These are phyloP conservation scores for Dione vanillae DNA, from an alignment of 2,888 invertebrate genomes.

Conservation along the genomic window DNA sequence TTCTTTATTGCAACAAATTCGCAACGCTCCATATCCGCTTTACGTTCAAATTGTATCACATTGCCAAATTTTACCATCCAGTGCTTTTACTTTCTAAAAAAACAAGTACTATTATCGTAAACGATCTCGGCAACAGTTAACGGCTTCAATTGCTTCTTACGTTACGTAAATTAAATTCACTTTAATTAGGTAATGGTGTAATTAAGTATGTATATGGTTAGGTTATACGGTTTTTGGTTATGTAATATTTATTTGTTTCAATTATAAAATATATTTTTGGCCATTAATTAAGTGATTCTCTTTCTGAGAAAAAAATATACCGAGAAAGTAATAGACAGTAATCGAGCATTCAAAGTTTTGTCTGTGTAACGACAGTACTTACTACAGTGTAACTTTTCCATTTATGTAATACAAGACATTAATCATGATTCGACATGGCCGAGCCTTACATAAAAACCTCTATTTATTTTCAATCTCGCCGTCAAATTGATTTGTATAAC, in stretches of 20 bases:
- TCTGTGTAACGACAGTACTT: not conserved
- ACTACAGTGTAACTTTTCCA: not conserved
- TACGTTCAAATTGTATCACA: constrained; percentile 34
- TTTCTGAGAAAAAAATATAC: not conserved
- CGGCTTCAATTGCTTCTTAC: constrained; percentile 46
- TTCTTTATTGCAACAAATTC: not conserved
- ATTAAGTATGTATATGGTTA: constrained; percentile 7
- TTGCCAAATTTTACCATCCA: constrained; percentile 26
- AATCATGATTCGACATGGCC: constrained; percentile 16
- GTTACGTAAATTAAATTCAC: constrained; percentile 52
- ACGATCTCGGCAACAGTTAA: constrained; percentile 33
- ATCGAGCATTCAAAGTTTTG: not conserved
- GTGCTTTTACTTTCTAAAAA: constrained; percentile 46
- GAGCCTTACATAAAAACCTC: constrained; percentile 12
- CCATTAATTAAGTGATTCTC: not conserved
- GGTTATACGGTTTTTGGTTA: not conserved
- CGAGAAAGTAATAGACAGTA: not conserved
- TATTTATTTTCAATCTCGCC: constrained; percentile 20
- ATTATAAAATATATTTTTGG: not conserved
- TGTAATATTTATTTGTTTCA: constrained; percentile 7
- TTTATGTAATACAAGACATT: not conserved
- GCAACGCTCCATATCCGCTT: constrained; percentile 15
- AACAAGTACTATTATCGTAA: constrained; percentile 41
- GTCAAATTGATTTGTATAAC: constrained; percentile 4
- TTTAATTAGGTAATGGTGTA: not conserved